Conservation (phyloP, 2,113 vertebrate genomes). For the Perognathus longimembris region DNA sequence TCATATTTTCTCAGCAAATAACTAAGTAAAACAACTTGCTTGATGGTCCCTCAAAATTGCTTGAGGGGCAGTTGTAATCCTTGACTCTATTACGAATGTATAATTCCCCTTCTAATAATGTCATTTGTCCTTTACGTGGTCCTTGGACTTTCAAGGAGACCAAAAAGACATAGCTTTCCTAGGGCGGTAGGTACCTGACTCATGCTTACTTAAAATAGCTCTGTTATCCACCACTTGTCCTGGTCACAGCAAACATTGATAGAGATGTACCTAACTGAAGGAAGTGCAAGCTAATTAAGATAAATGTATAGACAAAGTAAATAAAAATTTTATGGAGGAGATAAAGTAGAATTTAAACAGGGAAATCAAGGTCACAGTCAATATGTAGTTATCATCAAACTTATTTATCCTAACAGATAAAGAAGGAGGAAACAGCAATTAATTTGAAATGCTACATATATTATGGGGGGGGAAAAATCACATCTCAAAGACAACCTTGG, state of each 20-base stretch:
- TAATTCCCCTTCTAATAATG: not conserved
- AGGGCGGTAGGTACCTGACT: constrained; percentile 28
- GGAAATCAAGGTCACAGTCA: constrained; percentile 55
- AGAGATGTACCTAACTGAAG: constrained; percentile 62
- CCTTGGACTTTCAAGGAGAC: constrained; percentile 51
- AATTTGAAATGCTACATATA: constrained; percentile 34
- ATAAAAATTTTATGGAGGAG: constrained; percentile 56
- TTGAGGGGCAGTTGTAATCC: not conserved
- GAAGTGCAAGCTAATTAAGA: constrained; percentile 69
- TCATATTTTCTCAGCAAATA: not conserved
- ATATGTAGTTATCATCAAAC: not conserved
- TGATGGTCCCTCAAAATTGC: not conserved
- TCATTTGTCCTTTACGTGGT: constrained; percentile 50
- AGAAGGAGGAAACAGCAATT: not conserved
- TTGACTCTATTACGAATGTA: not conserved
- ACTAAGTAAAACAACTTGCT: not conserved
- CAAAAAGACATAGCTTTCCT: constrained; percentile 34
- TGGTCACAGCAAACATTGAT: constrained; percentile 59
- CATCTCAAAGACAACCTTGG: not conserved
- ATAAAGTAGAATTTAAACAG: constrained; percentile 51
- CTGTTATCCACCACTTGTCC: constrained; percentile 25
- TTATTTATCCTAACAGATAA: constrained; percentile 30
- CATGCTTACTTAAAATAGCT: constrained; percentile 73
- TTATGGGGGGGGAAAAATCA: not conserved
- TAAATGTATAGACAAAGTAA: constrained; percentile 71